Percentiles rank a stretch among this genome's conserved stretches.
phyloP scores from a whole-genome alignment of 2,113 vertebrate species.

The Mustela nigripes region DNA sequence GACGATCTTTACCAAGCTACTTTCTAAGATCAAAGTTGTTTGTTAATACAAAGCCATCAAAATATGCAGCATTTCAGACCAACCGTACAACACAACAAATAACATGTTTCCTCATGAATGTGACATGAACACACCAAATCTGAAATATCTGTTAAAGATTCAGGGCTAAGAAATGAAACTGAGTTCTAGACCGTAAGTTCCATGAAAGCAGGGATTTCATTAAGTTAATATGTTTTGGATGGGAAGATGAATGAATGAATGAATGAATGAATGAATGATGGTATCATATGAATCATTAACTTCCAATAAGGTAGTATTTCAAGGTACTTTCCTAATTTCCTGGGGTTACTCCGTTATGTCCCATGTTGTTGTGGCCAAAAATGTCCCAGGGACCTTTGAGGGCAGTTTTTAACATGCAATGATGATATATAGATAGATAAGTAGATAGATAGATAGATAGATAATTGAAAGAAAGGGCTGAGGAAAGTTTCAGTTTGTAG shows the following conservation, averaged over 20 bases:
- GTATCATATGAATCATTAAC: neutral
- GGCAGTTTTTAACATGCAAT: too few species aligned
- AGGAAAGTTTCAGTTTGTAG: neutral
- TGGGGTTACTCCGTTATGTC: neutral
- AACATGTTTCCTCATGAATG: neutral
- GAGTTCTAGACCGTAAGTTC: neutral
- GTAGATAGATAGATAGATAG: neutral
- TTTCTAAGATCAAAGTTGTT: neutral
- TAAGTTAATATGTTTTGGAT: neutral
- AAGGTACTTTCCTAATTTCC: neutral
- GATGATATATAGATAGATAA: neutral
- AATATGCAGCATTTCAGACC: neutral
- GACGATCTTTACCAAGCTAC: neutral
- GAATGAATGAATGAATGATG: neutral
- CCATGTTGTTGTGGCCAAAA: neutral
- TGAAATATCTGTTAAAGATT: neutral
- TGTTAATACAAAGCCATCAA: neutral
- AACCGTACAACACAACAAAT: neutral
- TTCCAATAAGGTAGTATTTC: neutral
- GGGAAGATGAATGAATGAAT: neutral
- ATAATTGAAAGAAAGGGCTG: neutral
- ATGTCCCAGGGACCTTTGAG: neutral
- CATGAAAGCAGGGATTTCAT: neutral
- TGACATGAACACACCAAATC: neutral
- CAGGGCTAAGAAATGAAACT: neutral